Percentiles rank a stretch among this genome's conserved stretches.
Conservation (phyloP, 2,113 vertebrate genomes). For the Callocephalon fimbriatum region DNA sequence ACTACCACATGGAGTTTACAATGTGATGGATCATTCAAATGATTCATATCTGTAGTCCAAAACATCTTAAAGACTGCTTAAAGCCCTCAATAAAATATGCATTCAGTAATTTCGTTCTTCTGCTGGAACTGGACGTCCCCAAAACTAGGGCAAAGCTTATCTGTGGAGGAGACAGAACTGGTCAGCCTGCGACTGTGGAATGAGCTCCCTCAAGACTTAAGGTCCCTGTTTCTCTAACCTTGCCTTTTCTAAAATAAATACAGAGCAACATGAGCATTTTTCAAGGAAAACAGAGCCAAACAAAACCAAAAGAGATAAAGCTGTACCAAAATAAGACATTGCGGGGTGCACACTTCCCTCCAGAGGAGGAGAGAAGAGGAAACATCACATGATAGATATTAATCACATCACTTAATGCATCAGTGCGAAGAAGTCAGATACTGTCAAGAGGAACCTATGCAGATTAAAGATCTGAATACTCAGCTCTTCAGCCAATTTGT, state of each 20-base stretch:
- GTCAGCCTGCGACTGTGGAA: not conserved
- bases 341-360: not conserved
- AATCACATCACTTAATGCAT: not conserved
- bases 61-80: not conserved
- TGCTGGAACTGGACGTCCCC: not conserved
- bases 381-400: not conserved
- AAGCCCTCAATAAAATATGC: not conserved
- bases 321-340: not conserved
- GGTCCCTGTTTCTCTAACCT: not conserved
- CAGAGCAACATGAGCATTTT: not conserved
- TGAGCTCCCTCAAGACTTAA: not conserved
- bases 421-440: not conserved
- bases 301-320: not conserved
- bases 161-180: not conserved
- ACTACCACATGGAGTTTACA: not conserved
- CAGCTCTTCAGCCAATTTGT: not conserved
- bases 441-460: not conserved
- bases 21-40: not conserved
- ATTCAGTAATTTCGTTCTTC: not conserved
- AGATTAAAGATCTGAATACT: not conserved
- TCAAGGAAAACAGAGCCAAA: not conserved
- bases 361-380: not conserved
- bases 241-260: slow-evolving; percentile 10
- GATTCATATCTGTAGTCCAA: not conserved
- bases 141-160: not conserved